Conservation (phyloP, 2,113 vertebrate genomes). For the Callaeas wilsoni region DNA sequence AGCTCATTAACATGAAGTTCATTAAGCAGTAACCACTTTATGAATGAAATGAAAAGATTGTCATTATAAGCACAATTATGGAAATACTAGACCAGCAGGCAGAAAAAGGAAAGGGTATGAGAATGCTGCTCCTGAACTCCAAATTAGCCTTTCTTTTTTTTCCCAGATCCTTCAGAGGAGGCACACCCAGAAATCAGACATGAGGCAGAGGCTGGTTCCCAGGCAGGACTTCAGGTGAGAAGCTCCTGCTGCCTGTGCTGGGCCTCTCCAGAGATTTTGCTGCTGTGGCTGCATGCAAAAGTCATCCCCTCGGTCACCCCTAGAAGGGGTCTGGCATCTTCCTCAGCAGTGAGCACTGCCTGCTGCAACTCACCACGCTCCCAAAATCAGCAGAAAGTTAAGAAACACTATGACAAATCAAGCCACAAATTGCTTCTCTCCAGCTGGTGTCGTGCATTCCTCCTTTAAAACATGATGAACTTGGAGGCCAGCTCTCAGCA, state of each 20-base stretch:
- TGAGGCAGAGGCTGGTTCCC: background rate
- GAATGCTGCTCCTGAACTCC: background rate
- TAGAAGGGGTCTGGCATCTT: background rate
- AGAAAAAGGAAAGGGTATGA: background rate
- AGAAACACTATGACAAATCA: background rate
- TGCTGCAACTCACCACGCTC: background rate
- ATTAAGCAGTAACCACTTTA: conserved; percentile 25
- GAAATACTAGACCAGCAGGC: conserved; percentile 35
- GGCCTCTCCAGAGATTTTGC: background rate
- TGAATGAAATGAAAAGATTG: conserved; percentile 19
- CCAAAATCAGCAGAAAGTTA: background rate
- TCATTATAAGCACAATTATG: conserved; percentile 1
- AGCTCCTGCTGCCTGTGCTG: background rate
- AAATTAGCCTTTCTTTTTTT: background rate
- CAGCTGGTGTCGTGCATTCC: background rate
- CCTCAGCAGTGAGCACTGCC: background rate
- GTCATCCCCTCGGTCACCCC: background rate
- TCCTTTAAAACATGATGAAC: background rate
- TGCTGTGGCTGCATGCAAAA: background rate
- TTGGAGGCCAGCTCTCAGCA: background rate
- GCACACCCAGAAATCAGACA: background rate
- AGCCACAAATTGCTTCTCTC: background rate
- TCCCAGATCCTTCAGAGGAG: background rate
- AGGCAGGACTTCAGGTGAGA: background rate
- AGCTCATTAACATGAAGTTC: conserved; percentile 7